phyloP scores from a whole-genome alignment of 2,113 vertebrate genomes.

The Hippocampus comes region DNA sequence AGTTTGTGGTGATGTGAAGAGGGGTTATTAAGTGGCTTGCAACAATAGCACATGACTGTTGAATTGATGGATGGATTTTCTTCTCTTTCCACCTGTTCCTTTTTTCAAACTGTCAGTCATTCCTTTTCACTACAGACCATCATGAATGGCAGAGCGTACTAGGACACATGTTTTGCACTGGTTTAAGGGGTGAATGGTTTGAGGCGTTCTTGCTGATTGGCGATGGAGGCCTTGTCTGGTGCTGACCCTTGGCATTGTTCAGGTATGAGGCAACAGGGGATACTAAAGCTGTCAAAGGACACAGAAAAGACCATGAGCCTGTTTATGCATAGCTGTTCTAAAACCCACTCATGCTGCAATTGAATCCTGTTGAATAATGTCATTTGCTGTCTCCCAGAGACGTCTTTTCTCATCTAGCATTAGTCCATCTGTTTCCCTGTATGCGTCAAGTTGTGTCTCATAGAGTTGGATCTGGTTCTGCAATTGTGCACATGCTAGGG shows the following conservation, averaged over 20 bases:
- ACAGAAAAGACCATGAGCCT: not conserved
- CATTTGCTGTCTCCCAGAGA: conserved; percentile 27
- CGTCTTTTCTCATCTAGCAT: conserved; percentile 38
- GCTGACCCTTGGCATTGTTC: conserved; percentile 30
- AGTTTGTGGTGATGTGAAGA: too few relatives aligned
- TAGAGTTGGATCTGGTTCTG: conserved; percentile 47
- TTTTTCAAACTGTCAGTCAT: conserved; percentile 47
- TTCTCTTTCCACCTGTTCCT: conserved; percentile 29
- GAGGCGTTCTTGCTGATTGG: conserved; percentile 1
- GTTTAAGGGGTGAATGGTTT: conserved; percentile 1
- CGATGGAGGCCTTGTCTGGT: not conserved
- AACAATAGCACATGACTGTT: conserved; percentile 12
- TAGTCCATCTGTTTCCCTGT: conserved; percentile 52
- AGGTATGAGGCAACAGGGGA: not conserved
- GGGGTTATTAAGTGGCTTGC: not conserved
- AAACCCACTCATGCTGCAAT: conserved; percentile 13
- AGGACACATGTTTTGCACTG: conserved; percentile 10
- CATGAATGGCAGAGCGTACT: conserved; percentile 37
- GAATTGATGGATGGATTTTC: conserved; percentile 23
- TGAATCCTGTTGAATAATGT: not conserved
- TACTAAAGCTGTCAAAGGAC: conserved; percentile 6
- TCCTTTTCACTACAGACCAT: conserved; percentile 28
- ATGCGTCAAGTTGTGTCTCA: conserved; percentile 24
- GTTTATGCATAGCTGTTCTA: not conserved
- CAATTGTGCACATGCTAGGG: conserved; percentile 46